Evolutionary conservation across 2,113 vertebrate species (phyloP), one percentile per base, ranked within the genome.

Genomic region (Anolis sagrei): DNA sequence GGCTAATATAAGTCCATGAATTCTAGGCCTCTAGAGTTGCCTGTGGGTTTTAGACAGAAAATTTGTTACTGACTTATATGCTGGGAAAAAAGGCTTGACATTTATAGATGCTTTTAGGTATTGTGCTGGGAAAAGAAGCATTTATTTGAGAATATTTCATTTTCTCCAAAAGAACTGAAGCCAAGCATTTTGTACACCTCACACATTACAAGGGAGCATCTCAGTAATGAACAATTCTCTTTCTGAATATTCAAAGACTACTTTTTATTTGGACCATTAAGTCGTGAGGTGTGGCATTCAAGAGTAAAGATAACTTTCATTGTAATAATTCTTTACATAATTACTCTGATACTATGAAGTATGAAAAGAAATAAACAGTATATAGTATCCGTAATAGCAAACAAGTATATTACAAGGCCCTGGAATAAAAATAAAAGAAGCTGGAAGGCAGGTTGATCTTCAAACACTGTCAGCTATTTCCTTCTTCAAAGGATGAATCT

Each of bases 401-500:
- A 86, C 89, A 91, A n/a, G 14, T 23, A 82, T 39, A 88, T 78
- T 36, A 68, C 58, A 86, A 3, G 13, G 3, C 75, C 87, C 79
- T 14, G 66, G 1, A 77, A 23, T 39, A 66, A 82, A 81, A 76
- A 84, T 14, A 51, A 1, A 49, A 1, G 32, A 82, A 81, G 78
- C 68, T 10, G 0, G 1, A 90, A 88, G 19, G 21, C 23, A 62
- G 54, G 39, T 64, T 27, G 44, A 48, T 64, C 7, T 48, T 80
- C 64, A 90, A 48, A 88, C 76, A 39, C 86, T 86, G 84, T 86
- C 87, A 80, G 58, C 23, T 72, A 36, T 83, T 32, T 92, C 68
- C 72, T 75, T 92, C 83, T 93, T 91, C 87, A 70, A 90, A 93
- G 89, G 77, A 90, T 87, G 80, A 75, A 0, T 19, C 58, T 58